Evolutionary conservation across 2,113 vertebrate species (phyloP), one percentile per base, ranked within the genome.

Genomic region (Prionailurus bengalensis): DNA sequence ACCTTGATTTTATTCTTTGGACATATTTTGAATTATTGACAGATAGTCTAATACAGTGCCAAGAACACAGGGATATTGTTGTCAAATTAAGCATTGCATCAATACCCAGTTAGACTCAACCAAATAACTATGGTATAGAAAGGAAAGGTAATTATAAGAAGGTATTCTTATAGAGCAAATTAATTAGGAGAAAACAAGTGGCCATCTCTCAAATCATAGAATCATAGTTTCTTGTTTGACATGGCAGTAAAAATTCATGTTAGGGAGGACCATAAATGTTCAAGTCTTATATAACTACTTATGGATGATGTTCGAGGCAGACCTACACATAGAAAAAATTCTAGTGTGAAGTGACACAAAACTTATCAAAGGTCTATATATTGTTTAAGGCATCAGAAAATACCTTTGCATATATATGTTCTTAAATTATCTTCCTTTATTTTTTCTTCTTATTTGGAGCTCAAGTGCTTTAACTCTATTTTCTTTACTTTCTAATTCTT

Each of bases 1-100:
- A 91, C 31, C 53, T 86, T 96, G 33, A 83, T 71, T 97, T 97
- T 92, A 92, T 86, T 96, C 91, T 97, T 95, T 95, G 89, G 78
- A 85, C 81, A 94, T n/a, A 95, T 73, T 97, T 63, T 84, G 68
- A 95, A 96, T 93, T 87, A 93, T 17, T 96, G 79, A 95, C 68
- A 97, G 71, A 92, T 96, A 93, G 92, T 23, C n/a, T 45, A 91
- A 31, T n/a, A 85, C 1, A 78, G 15, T 93, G 45, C 45, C 48
- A 95, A 11, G 51, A 95, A 27, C 5, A 11, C 55, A 95, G 29
- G n/a, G 71, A 58, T 86, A 97, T 61, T 83, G 55, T 31, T 83
- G 23, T 88, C 48, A 95, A 73, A 86, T 68, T 91, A 88, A 96
- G 74, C 78, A 93, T 80, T 31, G 16, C 70, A 92, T 42, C 39